A percentile compares a stretch with the other conserved stretches of the same genome.
phyloP scores from a whole-genome alignment of 2,797 vertebrate species.

The Danio kyathit region DNA sequence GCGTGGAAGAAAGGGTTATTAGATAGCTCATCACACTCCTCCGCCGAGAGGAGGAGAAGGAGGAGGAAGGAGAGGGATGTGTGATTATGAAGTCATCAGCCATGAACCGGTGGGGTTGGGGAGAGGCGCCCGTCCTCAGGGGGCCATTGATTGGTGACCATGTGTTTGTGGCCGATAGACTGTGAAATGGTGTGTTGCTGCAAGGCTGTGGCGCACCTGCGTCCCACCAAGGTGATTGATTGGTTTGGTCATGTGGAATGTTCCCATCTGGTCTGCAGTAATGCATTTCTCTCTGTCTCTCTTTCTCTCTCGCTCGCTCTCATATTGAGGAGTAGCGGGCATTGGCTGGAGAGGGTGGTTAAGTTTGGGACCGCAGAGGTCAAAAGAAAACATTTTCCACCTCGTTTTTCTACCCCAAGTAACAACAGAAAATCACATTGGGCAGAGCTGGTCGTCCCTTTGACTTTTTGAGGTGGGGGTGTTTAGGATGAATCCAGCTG shows the following conservation, averaged over 20 bases:
- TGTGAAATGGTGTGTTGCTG: constrained; percentile 99
- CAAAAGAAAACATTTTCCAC: constrained; percentile 46
- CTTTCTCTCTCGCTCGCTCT: constrained; percentile 66
- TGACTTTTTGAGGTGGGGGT: constrained; percentile 29
- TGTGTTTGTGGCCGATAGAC: constrained; percentile 99
- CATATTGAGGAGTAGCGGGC: constrained; percentile 83
- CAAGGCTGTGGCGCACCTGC: constrained; percentile 99
- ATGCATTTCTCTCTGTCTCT: constrained; percentile 82
- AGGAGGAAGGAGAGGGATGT: constrained; percentile 83
- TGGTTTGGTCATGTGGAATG: constrained; percentile 99
- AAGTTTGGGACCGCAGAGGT: constrained; percentile 66
- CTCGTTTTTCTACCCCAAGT: constrained; percentile 28
- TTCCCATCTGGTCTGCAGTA: constrained; percentile 99
- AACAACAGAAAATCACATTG: constrained; percentile 71
- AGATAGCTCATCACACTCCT: constrained; percentile 93
- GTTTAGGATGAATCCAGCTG: constrained; percentile 23
- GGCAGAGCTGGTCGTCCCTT: constrained; percentile 56
- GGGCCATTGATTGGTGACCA: constrained; percentile 99
- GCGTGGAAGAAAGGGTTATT: constrained; percentile 88
- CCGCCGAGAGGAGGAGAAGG: constrained; percentile 60
- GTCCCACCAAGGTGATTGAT: constrained; percentile 99
- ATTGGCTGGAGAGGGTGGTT: constrained; percentile 83
- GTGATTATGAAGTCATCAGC: constrained; percentile 99
- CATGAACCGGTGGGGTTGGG: constrained; percentile 93
- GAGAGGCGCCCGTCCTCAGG: constrained; percentile 91